These are phyloP conservation scores for Phocoena phocoena DNA, from an alignment of 2,113 vertebrate genomes.

Conservation along the genomic window DNA sequence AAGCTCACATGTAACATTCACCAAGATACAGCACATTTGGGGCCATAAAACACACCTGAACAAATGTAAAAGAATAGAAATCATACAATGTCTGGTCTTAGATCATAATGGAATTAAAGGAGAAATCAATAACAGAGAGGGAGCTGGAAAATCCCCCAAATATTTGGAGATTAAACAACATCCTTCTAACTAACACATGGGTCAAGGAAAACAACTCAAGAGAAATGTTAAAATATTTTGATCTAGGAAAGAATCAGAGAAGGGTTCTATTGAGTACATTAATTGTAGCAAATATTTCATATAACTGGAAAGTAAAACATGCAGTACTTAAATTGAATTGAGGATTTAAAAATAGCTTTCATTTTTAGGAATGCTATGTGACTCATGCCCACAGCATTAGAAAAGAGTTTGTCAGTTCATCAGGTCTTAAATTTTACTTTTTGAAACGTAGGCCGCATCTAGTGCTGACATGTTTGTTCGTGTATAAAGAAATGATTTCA, in stretches of 20 bases:
- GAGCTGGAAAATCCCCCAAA: background rate
- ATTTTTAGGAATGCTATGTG: background rate
- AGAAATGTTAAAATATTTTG: constrained; percentile 12
- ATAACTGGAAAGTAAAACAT: background rate
- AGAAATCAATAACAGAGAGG: background rate
- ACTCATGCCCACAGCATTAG: background rate
- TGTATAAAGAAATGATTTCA: constrained; percentile 40
- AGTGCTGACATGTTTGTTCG: constrained; percentile 50
- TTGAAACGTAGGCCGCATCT: background rate
- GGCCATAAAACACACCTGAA: background rate
- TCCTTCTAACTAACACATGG: background rate
- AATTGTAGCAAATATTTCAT: background rate
- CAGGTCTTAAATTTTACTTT: constrained; percentile 7
- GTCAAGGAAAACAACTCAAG: background rate
- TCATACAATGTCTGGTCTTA: background rate
- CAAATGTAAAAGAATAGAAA: background rate
- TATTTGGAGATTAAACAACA: background rate
- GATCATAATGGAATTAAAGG: background rate
- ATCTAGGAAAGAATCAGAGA: background rate
- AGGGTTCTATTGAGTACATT: background rate
- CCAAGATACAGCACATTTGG: background rate
- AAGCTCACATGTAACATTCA: background rate
- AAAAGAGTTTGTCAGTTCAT: background rate
- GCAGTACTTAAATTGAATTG: background rate
- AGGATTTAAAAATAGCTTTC: constrained; percentile 19